These are phyloP conservation scores for Callyntrura guangdongensis DNA, from an alignment of 2,888 invertebrate species.

Conservation along the genomic window DNA sequence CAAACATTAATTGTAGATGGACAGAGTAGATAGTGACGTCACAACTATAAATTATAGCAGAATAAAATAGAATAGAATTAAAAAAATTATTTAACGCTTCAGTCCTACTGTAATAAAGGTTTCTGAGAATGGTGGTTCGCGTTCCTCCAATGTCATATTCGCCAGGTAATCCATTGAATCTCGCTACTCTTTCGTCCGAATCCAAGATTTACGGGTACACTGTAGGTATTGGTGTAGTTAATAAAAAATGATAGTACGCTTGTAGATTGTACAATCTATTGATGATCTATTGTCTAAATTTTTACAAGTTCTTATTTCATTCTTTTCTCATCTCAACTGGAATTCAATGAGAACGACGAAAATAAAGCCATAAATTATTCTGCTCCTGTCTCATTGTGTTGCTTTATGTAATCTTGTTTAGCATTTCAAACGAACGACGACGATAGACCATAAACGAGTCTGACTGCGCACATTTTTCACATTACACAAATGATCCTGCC, in stretches of 20 bases:
- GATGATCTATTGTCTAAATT: neutral
- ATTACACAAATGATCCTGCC: neutral
- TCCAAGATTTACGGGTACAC: too few species aligned
- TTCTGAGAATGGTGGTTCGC: too few species aligned
- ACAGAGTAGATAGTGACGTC: too few species aligned
- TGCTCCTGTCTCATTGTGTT: conserved; percentile 30
- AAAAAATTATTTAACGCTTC: too few species aligned
- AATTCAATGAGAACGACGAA: conserved; percentile 42
- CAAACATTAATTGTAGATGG: too few species aligned
- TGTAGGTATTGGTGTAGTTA: too few species aligned
- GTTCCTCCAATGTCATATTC: too few species aligned
- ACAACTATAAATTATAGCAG: too few species aligned
- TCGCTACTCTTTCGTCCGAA: too few species aligned
- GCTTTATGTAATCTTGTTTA: conserved; percentile 31
- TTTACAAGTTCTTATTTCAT: neutral
- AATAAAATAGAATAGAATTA: too few species aligned
- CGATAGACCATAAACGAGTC: conserved; percentile 31
- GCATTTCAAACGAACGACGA: conserved; percentile 25
- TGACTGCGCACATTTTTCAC: conserved; percentile 29
- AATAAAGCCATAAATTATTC: conserved; percentile 72
- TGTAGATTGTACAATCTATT: neutral
- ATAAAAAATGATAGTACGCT: neutral
- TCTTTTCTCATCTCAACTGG: neutral
- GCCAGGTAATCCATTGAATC: too few species aligned
- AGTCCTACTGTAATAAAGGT: too few species aligned